Evolutionary conservation across 2,113 vertebrate species (phyloP), one percentile per base, ranked within the genome.

Genomic region (Limanda limanda): DNA sequence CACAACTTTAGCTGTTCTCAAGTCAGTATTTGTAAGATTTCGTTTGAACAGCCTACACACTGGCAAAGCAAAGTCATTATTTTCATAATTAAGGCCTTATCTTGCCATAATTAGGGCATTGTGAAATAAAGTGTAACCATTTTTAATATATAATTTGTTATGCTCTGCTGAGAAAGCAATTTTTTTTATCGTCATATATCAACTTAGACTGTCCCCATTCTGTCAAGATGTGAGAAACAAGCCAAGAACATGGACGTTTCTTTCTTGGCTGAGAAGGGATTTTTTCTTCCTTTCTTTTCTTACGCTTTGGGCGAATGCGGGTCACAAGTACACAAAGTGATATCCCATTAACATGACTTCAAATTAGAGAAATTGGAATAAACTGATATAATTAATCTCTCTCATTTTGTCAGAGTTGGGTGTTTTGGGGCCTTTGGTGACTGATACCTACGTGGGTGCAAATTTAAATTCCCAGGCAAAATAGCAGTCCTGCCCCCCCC

Each of bases 161-260:
- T 84, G 75, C 90, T 88, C 86, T 93, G 91, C 92, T 92, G 89
- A 91, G 88, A 83, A 91, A 87, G 91, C 89, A 89, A 80, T 82
- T 57, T 80, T 65, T 78, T 84, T 94, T 92, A 56, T 93, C 86
- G 72, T 87, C 86, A 92, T 93, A 90, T 84, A 93, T 94, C 92
- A 93, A 92, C 91, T 92, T 92, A 88, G 89, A 90, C 87, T 91
- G 94, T 85, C 91, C 94, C 70, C 88, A 94, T 94, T 94, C 92
- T 94, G 93, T 94, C 94, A 93, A 55, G 75, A 68, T 80, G 66
- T 77, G 79, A 68, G 84, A 86, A 84, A 82, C 18, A 57, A 90
- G 86, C 82, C 85, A 83, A 85, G 83, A 78, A 78, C 87, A 83
- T 77, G 68, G 69, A 88, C 82, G 76, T 82, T 31, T 76, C 69